Percentiles rank a stretch among this genome's conserved stretches.
Conservation (phyloP, 2,888 invertebrate species). For the Acrobasis repandana region DNA sequence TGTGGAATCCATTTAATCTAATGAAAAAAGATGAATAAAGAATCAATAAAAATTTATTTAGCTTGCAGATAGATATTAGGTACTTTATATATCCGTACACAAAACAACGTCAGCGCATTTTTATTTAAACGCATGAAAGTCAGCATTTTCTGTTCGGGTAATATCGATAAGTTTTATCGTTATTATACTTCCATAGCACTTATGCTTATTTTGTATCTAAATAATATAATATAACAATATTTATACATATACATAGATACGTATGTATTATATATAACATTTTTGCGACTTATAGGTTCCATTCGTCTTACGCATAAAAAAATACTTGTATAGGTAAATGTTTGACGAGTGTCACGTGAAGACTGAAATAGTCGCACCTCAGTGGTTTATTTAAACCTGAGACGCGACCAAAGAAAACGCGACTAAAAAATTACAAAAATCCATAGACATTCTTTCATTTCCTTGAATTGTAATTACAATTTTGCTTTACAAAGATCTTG, state of each 20-base stretch:
- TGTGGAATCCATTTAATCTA: no score
- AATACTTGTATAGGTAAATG: no score
- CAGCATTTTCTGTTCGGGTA: neutral
- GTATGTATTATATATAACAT: no score
- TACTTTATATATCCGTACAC: neutral
- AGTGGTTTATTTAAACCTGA: no score
- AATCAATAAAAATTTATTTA: neutral
- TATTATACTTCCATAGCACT: neutral
- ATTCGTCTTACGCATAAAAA: no score
- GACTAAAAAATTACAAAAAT: neutral
- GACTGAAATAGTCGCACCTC: neutral
- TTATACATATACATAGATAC: neutral
- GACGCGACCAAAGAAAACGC: neutral
- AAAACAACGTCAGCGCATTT: conserved; percentile 15
- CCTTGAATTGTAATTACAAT: neutral
- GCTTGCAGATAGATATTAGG: conserved; percentile 1
- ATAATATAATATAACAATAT: no score
- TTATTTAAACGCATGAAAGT: conserved; percentile 15
- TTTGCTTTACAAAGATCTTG: conserved; percentile 12
- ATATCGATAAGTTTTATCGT: conserved; percentile 5
- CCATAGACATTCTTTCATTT: neutral
- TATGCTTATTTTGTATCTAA: neutral
- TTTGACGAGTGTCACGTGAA: no score
- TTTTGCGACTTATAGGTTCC: no score
- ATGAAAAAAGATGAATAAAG: no score